Conservation (phyloP, 1,140 invertebrate genomes). For the Galendromus occidentalis region DNA sequence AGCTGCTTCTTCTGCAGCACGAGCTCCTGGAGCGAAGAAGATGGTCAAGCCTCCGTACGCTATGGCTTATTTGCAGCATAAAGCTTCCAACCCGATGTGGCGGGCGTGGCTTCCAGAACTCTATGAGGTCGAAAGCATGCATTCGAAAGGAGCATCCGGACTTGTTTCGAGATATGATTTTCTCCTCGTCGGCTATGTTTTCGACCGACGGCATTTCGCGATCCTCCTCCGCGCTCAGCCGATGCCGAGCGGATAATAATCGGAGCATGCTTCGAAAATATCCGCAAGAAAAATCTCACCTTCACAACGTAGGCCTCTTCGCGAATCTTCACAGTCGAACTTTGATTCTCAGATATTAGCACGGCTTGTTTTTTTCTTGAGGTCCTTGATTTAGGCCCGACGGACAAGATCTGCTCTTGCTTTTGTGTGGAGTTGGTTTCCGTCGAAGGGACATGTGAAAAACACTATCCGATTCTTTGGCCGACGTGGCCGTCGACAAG, state of each 20-base stretch:
- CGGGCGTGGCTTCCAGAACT: too few species aligned
- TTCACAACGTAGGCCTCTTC: slow-evolving; percentile 4
- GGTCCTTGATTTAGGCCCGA: background rate
- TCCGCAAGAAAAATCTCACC: background rate
- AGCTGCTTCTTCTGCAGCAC: slow-evolving; percentile 1
- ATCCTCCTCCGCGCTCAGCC: too few species aligned
- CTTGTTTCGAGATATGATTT: too few species aligned
- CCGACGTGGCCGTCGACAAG: background rate
- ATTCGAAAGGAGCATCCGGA: too few species aligned
- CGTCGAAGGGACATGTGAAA: slow-evolving; percentile 6
- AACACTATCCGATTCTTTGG: slow-evolving; percentile 1
- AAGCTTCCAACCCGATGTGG: too few species aligned
- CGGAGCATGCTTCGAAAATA: background rate
- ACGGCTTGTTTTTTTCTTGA: background rate
- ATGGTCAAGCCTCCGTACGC: background rate
- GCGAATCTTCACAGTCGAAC: background rate
- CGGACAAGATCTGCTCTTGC: background rate
- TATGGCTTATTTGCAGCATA: too few species aligned
- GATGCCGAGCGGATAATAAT: too few species aligned
- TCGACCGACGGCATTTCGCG: too few species aligned
- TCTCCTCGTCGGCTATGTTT: too few species aligned
- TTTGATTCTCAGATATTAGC: background rate
- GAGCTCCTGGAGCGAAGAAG: background rate
- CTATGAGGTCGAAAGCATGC: too few species aligned
- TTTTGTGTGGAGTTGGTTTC: background rate